phyloP scores from a whole-genome alignment of 2,113 vertebrate species.

The Vidua chalybeata region DNA sequence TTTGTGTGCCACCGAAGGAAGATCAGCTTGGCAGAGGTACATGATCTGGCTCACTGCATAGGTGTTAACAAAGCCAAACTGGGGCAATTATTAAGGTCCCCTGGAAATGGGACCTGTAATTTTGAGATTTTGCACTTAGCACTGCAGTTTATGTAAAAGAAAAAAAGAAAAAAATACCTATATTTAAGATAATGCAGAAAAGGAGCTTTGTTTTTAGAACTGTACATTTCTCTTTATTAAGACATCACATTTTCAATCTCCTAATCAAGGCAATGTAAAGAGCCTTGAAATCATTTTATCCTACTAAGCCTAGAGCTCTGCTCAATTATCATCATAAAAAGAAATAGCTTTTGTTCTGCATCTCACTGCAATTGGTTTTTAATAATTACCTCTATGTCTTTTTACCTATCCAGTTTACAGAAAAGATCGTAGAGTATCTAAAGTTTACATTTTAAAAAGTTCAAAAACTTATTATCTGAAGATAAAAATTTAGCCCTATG shows the following conservation, averaged over 20 bases:
- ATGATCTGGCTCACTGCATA: neutral
- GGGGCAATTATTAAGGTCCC: neutral
- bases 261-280: constrained; percentile 62
- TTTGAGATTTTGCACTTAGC: neutral
- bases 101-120: neutral
- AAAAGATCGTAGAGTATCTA: constrained; percentile 42
- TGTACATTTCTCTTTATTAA: constrained; percentile 57
- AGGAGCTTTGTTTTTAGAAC: neutral
- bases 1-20: neutral
- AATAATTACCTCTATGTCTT: constrained; percentile 59
- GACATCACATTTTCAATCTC: constrained; percentile 63
- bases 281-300: constrained; percentile 72
- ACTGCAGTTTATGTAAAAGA: neutral
- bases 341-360: constrained; percentile 64
- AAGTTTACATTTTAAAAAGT: constrained; percentile 59
- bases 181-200: neutral
- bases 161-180: neutral
- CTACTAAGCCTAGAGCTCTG: constrained; percentile 41
- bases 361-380: constrained; percentile 58
- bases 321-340: constrained; percentile 72
- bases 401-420: constrained; percentile 45
- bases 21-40: neutral
- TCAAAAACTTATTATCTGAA: constrained; percentile 56
- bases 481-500: constrained; percentile 53
- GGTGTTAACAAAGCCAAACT: neutral